Percentiles rank a stretch among this genome's conserved stretches.
phyloP scores from a whole-genome alignment of 2,888 invertebrate genomes.

The Dynastes maya region DNA sequence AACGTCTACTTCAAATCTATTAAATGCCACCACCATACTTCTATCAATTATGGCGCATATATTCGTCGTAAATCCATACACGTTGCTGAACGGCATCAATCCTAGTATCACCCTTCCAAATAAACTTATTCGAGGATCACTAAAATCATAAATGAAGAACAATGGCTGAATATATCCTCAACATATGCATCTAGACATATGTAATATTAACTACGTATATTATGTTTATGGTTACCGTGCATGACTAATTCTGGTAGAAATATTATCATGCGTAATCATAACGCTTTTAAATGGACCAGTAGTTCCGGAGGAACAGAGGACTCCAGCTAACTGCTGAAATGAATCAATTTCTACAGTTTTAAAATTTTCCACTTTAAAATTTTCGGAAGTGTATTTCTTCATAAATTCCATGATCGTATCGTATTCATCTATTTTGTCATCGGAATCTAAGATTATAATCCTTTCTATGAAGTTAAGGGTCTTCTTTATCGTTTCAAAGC shows the following conservation, averaged over 20 bases:
- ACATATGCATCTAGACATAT: too few relatives aligned
- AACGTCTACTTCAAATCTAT: conserved; percentile 79
- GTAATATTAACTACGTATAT: too few relatives aligned
- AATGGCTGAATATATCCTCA: too few relatives aligned
- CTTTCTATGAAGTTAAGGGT: conserved; percentile 72
- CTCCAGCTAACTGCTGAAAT: conserved; percentile 73
- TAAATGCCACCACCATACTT: conserved; percentile 60
- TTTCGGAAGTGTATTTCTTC: conserved; percentile 61
- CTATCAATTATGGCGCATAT: conserved; percentile 57
- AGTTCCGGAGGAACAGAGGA: conserved; percentile 87
- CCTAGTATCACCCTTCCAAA: conserved; percentile 52
- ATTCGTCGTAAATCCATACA: conserved; percentile 59
- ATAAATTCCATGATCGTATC: conserved; percentile 68
- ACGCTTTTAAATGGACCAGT: conserved; percentile 86
- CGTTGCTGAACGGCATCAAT: conserved; percentile 62
- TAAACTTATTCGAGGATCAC: conserved; percentile 48
- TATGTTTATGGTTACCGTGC: conserved; percentile 35
- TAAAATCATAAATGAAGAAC: conserved; percentile 17
- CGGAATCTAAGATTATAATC: conserved; percentile 74
- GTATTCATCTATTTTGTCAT: conserved; percentile 71
- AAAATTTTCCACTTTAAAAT: conserved; percentile 67
- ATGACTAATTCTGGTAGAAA: conserved; percentile 67
- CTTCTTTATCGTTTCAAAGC: conserved; percentile 72
- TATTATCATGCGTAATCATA: conserved; percentile 80
- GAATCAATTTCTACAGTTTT: conserved; percentile 70